Evolutionary conservation across 2,113 vertebrate species (phyloP).

Genomic region (Tichodroma muraria): DNA sequence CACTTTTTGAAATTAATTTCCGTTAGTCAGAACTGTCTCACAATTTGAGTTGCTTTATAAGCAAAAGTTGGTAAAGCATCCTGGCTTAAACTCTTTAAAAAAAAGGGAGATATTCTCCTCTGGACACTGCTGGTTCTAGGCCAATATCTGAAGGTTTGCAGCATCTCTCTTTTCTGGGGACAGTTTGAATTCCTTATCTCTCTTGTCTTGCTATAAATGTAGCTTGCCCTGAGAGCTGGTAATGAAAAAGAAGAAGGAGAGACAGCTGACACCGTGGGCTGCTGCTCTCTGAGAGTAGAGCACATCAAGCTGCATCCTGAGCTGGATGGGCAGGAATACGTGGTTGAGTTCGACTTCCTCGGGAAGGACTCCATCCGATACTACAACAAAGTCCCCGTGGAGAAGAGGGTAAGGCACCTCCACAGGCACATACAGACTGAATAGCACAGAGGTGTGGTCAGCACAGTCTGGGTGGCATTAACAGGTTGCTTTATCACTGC

Average conservation of each 20-base stretch:
- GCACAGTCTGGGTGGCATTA: not conserved
- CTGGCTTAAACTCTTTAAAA: not conserved
- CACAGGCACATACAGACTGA: not conserved
- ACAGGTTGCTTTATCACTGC: not conserved
- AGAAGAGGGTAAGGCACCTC: slow-evolving; percentile 86
- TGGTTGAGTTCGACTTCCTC: slow-evolving; percentile 96
- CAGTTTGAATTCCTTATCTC: not conserved
- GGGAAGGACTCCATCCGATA: slow-evolving; percentile 98
- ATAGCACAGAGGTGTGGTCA: not conserved
- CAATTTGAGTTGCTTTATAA: not conserved
- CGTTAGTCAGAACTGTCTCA: not conserved
- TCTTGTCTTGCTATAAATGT: not conserved
- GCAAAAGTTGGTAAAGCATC: not conserved
- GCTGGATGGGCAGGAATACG: slow-evolving; percentile 89
- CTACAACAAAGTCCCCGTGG: slow-evolving; percentile 97
- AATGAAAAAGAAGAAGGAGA: slow-evolving; percentile 98
- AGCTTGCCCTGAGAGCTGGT: slow-evolving; percentile 94
- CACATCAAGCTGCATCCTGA: slow-evolving; percentile 90
- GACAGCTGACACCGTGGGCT: slow-evolving; percentile 94
- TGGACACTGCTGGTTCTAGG: not conserved
- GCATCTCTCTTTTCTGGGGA: not conserved
- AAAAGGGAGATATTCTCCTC: not conserved
- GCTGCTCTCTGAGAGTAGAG: slow-evolving; percentile 93
- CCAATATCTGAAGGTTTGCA: not conserved
- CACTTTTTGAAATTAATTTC: not conserved